Evolutionary conservation across 2,113 vertebrate species (phyloP).

Genomic region (Aepyceros melampus): DNA sequence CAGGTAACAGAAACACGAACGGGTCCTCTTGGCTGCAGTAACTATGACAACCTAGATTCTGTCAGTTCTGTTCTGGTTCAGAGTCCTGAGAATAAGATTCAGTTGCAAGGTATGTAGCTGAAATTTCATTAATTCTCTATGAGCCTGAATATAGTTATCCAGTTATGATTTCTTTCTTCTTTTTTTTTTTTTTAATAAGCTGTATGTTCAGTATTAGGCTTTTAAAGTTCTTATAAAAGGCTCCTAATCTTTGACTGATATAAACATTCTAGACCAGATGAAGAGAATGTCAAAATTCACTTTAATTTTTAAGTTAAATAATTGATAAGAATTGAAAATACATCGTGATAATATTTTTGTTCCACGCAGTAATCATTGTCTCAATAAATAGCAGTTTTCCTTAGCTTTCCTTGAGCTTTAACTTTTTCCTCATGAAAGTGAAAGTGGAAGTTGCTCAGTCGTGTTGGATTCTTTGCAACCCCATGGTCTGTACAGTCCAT

Average conservation of each 20-base stretch:
- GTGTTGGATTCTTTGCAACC: background rate
- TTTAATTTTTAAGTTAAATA: constrained; percentile 25
- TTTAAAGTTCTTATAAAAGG: constrained; percentile 8
- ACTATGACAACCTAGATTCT: constrained; percentile 99
- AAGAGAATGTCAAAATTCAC: constrained; percentile 28
- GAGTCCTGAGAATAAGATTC: constrained; percentile 98
- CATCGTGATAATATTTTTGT: constrained; percentile 27
- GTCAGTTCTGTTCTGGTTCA: constrained; percentile 99
- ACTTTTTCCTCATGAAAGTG: background rate
- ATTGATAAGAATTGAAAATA: constrained; percentile 20
- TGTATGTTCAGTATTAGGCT: background rate
- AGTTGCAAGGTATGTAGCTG: constrained; percentile 93
- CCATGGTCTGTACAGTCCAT: background rate
- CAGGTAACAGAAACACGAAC: constrained; percentile 98
- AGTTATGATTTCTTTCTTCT: background rate
- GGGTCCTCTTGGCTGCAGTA: constrained; percentile 98
- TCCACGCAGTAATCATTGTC: background rate
- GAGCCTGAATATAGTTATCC: constrained; percentile 24
- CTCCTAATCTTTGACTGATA: background rate
- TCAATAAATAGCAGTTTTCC: background rate
- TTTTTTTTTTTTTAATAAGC: background rate
- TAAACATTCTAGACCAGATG: background rate
- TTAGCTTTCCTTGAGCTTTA: background rate
- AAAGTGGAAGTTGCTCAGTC: background rate
- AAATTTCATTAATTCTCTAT: constrained; percentile 64